Evolutionary conservation across 2,113 vertebrate species (phyloP).

Genomic region (Zosterops hypoxanthus): DNA sequence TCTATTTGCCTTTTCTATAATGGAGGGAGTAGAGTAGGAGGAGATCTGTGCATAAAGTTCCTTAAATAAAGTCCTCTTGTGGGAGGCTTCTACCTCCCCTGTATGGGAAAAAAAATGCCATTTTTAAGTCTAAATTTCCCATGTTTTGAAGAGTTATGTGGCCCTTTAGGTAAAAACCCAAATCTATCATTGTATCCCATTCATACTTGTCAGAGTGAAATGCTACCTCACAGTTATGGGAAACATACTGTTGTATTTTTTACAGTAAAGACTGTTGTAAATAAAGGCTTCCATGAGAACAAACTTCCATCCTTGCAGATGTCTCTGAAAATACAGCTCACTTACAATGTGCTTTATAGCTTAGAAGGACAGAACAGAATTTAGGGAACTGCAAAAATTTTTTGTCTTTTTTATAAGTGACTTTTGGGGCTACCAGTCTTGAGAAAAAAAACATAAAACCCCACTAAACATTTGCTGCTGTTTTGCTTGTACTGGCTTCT

Average conservation of each 20-base stretch:
- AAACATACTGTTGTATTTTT: background rate
- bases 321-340: background rate
- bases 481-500: conserved; percentile 6
- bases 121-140: background rate
- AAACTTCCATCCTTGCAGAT: background rate
- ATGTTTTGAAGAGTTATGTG: background rate
- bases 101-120: background rate
- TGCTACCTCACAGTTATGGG: background rate
- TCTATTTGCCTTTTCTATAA: background rate
- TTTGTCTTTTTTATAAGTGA: background rate
- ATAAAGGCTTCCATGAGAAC: background rate
- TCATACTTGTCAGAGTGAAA: background rate
- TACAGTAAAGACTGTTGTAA: background rate
- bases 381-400: background rate
- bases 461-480: background rate
- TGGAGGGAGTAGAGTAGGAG: background rate
- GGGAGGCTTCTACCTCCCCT: background rate
- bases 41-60: background rate
- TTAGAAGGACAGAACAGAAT: background rate
- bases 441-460: background rate
- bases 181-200: background rate
- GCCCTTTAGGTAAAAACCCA: background rate
- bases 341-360: background rate
- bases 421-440: background rate
- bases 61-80: background rate